phyloP scores from a whole-genome alignment of 2,797 vertebrate genomes.

The Urocyon cinereoargenteus region DNA sequence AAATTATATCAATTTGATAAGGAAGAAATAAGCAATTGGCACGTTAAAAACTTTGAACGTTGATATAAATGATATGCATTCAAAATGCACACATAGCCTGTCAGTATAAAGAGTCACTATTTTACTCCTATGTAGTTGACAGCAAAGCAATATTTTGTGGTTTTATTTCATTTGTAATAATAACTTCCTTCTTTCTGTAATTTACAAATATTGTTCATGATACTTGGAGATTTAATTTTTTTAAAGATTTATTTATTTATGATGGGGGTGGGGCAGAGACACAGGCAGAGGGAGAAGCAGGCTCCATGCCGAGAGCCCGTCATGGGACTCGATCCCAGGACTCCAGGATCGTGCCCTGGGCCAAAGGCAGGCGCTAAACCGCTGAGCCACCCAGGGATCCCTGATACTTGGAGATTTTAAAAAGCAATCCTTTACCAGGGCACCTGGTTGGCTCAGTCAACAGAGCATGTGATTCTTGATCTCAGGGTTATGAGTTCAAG shows the following conservation, averaged over 20 bases:
- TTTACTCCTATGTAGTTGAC: not conserved
- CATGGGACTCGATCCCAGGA: too few species aligned
- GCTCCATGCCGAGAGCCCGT: too few species aligned
- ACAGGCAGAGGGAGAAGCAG: too few species aligned
- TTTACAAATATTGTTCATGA: not conserved
- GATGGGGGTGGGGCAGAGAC: too few species aligned
- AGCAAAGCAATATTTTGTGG: not conserved
- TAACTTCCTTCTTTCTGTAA: not conserved
- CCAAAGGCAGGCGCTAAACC: too few species aligned
- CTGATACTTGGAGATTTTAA: not conserved
- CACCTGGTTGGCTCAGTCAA: not conserved
- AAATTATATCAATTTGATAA: not conserved
- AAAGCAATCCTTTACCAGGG: not conserved
- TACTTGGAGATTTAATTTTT: not conserved
- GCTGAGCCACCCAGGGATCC: too few species aligned
- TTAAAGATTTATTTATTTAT: too few species aligned
- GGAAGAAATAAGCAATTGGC: not conserved
- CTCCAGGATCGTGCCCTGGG: too few species aligned
- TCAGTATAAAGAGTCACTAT: not conserved
- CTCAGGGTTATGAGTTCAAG: not conserved
- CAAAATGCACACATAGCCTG: not conserved
- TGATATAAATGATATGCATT: too few species aligned
- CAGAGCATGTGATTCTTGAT: not conserved
- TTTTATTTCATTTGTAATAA: not conserved
- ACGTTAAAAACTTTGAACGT: not conserved